These are phyloP conservation scores for Caenorhabditis doughertyi DNA, from an alignment of 2,888 invertebrate genomes.

Conservation along the genomic window DNA sequence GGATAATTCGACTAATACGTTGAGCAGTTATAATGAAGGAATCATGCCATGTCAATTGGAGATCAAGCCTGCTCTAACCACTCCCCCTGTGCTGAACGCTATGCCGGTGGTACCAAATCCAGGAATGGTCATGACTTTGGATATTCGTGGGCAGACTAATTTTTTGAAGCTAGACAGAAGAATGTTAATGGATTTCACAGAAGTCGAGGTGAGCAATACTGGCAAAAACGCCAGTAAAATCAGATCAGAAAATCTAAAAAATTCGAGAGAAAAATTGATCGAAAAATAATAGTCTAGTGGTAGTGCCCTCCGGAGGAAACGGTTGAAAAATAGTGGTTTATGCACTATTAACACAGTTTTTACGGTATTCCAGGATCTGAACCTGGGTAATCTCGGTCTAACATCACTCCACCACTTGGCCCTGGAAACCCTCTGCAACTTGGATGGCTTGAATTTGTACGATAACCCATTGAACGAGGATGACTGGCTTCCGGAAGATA, in stretches of 20 bases:
- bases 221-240: no score
- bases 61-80: not conserved
- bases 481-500: slow-evolving; percentile 27
- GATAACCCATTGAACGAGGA: slow-evolving; percentile 34
- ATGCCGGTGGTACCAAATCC: slow-evolving; percentile 39
- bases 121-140: slow-evolving; percentile 27
- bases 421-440: slow-evolving; percentile 37
- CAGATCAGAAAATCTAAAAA: not conserved
- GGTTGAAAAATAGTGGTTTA: no score
- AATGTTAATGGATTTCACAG: slow-evolving; percentile 19
- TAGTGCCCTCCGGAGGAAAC: no score
- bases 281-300: not conserved
- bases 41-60: slow-evolving; percentile 16
- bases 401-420: slow-evolving; percentile 34
- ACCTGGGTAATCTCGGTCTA: slow-evolving; percentile 44
- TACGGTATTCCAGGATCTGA: no score
- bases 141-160: slow-evolving; percentile 52
- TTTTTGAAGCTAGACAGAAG: slow-evolving; percentile 11
- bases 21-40: slow-evolving; percentile 31
- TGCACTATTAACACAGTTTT: no score
- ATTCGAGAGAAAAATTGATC: no score
- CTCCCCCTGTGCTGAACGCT: not conserved
- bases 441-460: slow-evolving; percentile 36
- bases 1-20: not conserved
- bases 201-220: slow-evolving; percentile 30